phyloP scores from a whole-genome alignment of 2,113 vertebrate genomes.

The Empidonax alnorum region DNA sequence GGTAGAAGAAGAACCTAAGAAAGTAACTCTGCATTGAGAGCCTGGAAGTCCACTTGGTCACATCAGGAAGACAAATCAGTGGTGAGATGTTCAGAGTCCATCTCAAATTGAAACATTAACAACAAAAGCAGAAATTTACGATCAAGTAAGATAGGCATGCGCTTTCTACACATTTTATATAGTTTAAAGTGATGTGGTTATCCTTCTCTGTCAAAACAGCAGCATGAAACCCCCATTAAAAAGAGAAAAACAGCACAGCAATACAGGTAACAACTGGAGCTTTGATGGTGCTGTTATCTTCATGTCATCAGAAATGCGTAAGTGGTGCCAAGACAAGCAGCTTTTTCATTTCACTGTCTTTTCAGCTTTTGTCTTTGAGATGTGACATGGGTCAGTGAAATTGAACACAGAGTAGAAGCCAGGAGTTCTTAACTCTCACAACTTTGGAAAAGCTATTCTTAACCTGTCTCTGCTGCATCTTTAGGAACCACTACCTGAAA shows the following conservation, averaged over 20 bases:
- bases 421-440: constrained; percentile 43
- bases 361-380: constrained; percentile 25
- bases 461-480: neutral
- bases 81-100: neutral
- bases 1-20: neutral
- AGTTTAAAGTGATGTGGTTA: neutral
- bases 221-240: neutral
- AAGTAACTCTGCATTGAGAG: neutral
- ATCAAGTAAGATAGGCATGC: neutral
- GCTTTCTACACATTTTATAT: neutral
- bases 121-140: neutral
- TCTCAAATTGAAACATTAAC: neutral
- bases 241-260: neutral
- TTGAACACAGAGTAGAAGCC: neutral
- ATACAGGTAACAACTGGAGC: neutral
- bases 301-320: neutral
- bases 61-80: neutral
- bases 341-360: constrained; percentile 10
- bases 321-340: neutral
- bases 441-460: neutral
- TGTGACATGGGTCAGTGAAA: neutral
- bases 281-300: neutral
- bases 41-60: neutral
- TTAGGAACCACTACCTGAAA: neutral
- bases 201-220: neutral